A percentile compares a stretch with the other conserved stretches of the same genome.
Conservation (phyloP, 2,797 vertebrate genomes). For the Intellagama lesueurii region DNA sequence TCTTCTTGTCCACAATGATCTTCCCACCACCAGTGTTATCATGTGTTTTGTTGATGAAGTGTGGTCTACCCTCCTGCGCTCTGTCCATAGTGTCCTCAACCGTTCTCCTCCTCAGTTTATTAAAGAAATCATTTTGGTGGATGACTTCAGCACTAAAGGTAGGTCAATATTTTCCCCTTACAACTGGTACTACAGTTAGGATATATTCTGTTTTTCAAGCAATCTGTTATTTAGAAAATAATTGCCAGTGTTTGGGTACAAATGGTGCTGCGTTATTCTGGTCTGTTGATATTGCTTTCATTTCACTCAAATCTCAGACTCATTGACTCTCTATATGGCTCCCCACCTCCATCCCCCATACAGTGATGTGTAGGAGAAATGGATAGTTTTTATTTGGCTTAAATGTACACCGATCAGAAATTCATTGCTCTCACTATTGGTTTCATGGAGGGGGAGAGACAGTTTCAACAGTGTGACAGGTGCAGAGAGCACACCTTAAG, state of each 20-base stretch:
- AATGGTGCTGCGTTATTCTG: neutral
- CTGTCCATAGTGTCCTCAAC: slow-evolving; percentile 94
- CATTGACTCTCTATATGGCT: neutral
- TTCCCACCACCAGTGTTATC: slow-evolving; percentile 92
- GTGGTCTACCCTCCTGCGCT: slow-evolving; percentile 95
- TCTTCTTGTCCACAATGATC: slow-evolving; percentile 84
- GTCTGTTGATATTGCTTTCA: neutral
- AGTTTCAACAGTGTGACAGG: neutral
- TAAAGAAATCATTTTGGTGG: slow-evolving; percentile 93
- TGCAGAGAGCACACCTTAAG: neutral
- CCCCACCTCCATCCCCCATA: neutral
- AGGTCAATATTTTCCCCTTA: slow-evolving; percentile 14
- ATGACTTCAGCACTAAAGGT: slow-evolving; percentile 96
- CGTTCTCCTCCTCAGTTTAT: slow-evolving; percentile 91
- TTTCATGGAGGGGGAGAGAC: neutral
- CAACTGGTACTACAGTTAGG: neutral
- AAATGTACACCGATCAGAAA: neutral
- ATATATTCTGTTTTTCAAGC: neutral
- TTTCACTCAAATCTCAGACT: neutral
- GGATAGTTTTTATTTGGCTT: neutral
- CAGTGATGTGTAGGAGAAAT: neutral
- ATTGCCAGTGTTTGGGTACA: neutral
- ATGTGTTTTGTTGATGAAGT: slow-evolving; percentile 99
- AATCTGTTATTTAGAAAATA: neutral
- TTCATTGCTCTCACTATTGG: neutral